Conservation (phyloP, 2,797 vertebrate genomes). For the Furcifer pardalis region DNA sequence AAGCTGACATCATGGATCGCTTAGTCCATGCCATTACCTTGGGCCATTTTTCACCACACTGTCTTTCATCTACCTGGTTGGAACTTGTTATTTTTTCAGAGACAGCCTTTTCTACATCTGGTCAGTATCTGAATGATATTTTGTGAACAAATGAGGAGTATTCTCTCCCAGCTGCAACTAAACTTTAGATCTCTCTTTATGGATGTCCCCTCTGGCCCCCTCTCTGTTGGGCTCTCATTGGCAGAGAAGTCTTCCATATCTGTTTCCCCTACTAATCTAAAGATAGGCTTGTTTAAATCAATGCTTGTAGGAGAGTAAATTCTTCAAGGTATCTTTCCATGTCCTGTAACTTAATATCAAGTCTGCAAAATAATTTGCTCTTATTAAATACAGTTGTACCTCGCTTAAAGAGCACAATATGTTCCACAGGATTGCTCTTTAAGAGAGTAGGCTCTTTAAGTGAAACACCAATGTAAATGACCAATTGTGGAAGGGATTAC, state of each 20-base stretch:
- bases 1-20: too few relatives aligned
- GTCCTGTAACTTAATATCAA: slow-evolving; percentile 8
- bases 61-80: neutral
- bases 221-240: neutral
- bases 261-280: neutral
- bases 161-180: neutral
- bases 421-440: too few relatives aligned
- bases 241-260: neutral
- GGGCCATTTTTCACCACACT: neutral
- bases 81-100: neutral
- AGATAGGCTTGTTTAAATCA: slow-evolving; percentile 7
- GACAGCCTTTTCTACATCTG: neutral
- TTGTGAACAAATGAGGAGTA: too few relatives aligned
- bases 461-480: too few relatives aligned
- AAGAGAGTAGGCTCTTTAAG: too few relatives aligned
- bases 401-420: too few relatives aligned
- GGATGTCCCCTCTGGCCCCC: neutral
- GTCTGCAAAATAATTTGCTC: slow-evolving; percentile 25
- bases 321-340: slow-evolving; percentile 10
- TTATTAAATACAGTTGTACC: too few relatives aligned
- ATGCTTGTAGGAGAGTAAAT: neutral
- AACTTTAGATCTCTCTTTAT: neutral
- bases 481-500: too few relatives aligned
- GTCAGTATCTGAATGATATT: neutral
- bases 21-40: neutral